Conservation (phyloP, 2,888 invertebrate species). For the Caenorhabditis sp. region DNA sequence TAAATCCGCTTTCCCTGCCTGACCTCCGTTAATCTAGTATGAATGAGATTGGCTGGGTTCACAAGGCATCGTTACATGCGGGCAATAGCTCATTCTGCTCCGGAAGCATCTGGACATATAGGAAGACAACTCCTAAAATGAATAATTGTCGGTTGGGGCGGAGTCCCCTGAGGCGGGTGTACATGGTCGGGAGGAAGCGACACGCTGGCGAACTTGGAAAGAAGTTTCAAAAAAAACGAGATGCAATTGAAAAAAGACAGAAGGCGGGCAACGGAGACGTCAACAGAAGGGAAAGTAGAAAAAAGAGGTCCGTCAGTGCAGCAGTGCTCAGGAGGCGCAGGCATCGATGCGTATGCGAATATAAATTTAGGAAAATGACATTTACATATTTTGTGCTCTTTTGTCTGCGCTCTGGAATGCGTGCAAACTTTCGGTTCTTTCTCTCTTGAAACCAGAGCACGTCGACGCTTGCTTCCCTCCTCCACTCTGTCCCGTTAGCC, state of each 20-base stretch:
- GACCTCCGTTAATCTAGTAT: conserved; percentile 13
- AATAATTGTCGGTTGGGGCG: conserved; percentile 32
- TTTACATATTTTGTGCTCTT: conserved; percentile 57
- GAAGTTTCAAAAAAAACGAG: conserved; percentile 22
- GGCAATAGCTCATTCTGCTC: conserved; percentile 6
- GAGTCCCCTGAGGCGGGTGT: conserved; percentile 31
- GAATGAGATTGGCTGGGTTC: conserved; percentile 18
- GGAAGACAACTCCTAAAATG: conserved; percentile 19
- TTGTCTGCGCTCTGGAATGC: conserved; percentile 12
- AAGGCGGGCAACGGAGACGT: conserved; percentile 1
- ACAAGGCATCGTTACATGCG: conserved; percentile 1
- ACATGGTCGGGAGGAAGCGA: conserved; percentile 1
- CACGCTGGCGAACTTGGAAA: conserved; percentile 21
- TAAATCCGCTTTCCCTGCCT: neutral
- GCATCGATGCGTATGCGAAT: conserved; percentile 36
- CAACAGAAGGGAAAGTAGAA: conserved; percentile 1
- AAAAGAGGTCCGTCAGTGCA: neutral
- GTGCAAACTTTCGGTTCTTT: conserved; percentile 25
- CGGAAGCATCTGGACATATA: conserved; percentile 14
- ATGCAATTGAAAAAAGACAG: conserved; percentile 12
- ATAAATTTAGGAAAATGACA: conserved; percentile 58
- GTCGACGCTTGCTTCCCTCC: neutral
- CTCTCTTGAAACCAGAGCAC: conserved; percentile 24
- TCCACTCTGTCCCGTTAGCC: conserved; percentile 15
- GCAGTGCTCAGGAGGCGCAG: conserved; percentile 10